phyloP scores from a whole-genome alignment of 2,797 vertebrate species.

The Mus spretus region DNA sequence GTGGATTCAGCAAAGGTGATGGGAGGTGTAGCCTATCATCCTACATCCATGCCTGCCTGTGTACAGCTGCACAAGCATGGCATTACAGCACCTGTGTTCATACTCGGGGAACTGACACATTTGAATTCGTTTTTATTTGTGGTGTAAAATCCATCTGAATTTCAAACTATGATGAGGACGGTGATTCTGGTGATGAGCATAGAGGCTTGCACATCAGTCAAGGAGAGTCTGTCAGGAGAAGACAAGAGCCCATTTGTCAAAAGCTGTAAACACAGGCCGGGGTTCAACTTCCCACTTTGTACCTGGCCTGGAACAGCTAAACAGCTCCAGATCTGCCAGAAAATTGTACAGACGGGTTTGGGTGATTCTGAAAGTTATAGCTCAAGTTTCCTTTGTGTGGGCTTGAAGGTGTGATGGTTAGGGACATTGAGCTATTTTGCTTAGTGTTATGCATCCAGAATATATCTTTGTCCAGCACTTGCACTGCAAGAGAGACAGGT shows the following conservation, averaged over 20 bases:
- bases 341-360: background rate
- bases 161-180: slow-evolving; percentile 55
- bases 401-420: rapidly evolving
- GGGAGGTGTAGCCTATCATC: background rate
- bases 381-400: background rate
- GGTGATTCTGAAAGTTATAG: background rate
- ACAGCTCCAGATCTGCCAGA: background rate
- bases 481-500: background rate
- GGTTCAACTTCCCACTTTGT: slow-evolving; percentile 1
- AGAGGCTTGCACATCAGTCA: slow-evolving; percentile 24
- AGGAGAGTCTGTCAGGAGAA: slow-evolving; percentile 61
- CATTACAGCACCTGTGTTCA: background rate
- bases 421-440: rapidly evolving
- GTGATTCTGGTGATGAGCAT: slow-evolving; percentile 27
- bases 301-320: background rate
- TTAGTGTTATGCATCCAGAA: too few species aligned
- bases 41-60: rapidly evolving
- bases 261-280: slow-evolving; percentile 16
- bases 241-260: slow-evolving; percentile 64
- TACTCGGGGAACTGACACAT: slow-evolving; percentile 46
- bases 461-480: background rate
- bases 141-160: slow-evolving; percentile 52
- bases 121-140: slow-evolving; percentile 71
- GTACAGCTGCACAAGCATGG: rapidly evolving
- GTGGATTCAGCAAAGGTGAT: slow-evolving; percentile 6